Evolutionary conservation across 2,113 vertebrate species (phyloP).

Genomic region (Rostratula benghalensis): DNA sequence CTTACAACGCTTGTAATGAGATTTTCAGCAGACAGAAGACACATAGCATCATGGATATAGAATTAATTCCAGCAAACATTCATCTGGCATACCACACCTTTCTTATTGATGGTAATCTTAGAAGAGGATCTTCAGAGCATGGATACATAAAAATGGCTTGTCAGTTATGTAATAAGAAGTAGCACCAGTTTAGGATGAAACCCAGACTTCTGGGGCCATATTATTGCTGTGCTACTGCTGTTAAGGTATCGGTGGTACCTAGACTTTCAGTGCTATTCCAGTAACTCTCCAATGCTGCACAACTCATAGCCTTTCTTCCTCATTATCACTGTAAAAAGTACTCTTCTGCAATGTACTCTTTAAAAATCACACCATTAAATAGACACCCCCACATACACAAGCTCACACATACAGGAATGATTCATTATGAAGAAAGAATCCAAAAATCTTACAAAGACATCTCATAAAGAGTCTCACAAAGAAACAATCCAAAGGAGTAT

Average conservation of each 20-base stretch:
- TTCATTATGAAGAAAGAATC: not conserved
- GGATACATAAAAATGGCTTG: not conserved
- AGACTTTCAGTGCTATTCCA: not conserved
- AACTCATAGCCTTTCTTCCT: not conserved
- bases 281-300: not conserved
- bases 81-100: not conserved
- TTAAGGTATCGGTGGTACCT: not conserved
- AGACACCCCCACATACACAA: not conserved
- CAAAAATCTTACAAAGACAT: not conserved
- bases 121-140: not conserved
- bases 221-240: rapidly evolving
- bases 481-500: not conserved
- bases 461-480: not conserved
- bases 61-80: not conserved
- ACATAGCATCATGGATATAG: not conserved
- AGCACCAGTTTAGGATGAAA: not conserved
- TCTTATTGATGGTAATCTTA: not conserved
- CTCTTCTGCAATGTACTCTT: not conserved
- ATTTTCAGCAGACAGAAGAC: not conserved
- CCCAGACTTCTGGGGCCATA: not conserved
- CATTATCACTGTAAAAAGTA: not conserved
- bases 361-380: not conserved
- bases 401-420: not conserved
- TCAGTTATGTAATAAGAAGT: not conserved
- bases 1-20: not conserved